Conservation (phyloP, 2,888 invertebrate genomes). For the Tenodera sinensis region DNA sequence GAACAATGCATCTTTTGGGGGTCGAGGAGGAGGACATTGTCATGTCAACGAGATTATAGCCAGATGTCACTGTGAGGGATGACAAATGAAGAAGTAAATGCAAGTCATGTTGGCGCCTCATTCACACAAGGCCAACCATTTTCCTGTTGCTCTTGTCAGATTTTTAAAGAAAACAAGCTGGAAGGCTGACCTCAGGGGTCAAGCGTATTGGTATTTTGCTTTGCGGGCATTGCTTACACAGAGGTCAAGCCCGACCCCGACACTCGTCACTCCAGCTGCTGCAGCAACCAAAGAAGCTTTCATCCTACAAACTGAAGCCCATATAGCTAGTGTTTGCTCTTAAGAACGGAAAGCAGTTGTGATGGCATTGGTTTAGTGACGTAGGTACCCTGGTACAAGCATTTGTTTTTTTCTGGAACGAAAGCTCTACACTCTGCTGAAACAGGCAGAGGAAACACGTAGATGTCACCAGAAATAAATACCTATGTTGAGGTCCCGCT, state of each 20-base stretch:
- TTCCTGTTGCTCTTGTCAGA: neutral
- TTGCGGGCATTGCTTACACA: neutral
- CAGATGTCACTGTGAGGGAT: slow-evolving; percentile 26
- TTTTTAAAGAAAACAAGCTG: neutral
- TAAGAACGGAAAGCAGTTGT: too few relatives aligned
- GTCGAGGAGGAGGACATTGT: slow-evolving; percentile 25
- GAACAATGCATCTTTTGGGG: slow-evolving; percentile 18
- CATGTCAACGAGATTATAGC: slow-evolving; percentile 28
- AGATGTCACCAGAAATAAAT: too few relatives aligned
- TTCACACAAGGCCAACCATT: neutral
- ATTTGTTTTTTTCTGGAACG: too few relatives aligned
- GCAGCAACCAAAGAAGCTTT: too few relatives aligned
- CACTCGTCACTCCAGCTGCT: neutral
- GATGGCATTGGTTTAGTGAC: too few relatives aligned
- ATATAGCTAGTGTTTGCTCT: too few relatives aligned
- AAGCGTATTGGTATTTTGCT: neutral
- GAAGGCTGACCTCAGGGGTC: neutral
- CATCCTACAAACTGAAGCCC: too few relatives aligned
- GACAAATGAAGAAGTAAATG: slow-evolving; percentile 23
- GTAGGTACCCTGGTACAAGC: too few relatives aligned
- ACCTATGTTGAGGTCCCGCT: too few relatives aligned
- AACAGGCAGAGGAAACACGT: too few relatives aligned
- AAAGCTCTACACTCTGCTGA: too few relatives aligned
- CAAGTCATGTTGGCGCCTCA: slow-evolving; percentile 22
- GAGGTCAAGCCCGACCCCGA: neutral